phyloP scores from a whole-genome alignment of 2,888 invertebrate genomes.

The Microdon myrmicae region DNA sequence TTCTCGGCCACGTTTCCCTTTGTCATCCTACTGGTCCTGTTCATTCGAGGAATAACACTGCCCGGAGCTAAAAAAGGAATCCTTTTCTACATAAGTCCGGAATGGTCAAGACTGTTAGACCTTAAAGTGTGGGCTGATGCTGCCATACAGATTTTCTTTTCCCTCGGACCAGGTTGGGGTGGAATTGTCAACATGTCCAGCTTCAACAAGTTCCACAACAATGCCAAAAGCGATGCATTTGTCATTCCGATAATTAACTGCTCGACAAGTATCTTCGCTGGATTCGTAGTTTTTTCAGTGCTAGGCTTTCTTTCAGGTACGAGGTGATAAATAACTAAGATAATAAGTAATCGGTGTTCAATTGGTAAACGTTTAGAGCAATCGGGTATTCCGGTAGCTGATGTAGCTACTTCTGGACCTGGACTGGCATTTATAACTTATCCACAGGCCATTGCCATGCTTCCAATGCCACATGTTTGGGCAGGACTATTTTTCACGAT shows the following conservation, averaged over 20 bases:
- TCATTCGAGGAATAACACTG: slow-evolving; percentile 81
- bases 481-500: slow-evolving; percentile 81
- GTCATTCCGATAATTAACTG: slow-evolving; percentile 78
- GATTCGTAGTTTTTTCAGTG: slow-evolving; percentile 83
- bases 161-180: slow-evolving; percentile 89
- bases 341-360: no score
- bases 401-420: slow-evolving; percentile 83
- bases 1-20: slow-evolving; percentile 89
- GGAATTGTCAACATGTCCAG: slow-evolving; percentile 87
- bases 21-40: slow-evolving; percentile 76
- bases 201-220: slow-evolving; percentile 81
- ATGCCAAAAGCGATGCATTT: slow-evolving; percentile 74
- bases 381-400: slow-evolving; percentile 77
- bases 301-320: slow-evolving; percentile 76
- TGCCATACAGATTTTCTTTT: slow-evolving; percentile 91
- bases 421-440: slow-evolving; percentile 83
- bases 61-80: slow-evolving; percentile 83
- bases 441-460: slow-evolving; percentile 79
- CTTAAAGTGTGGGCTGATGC: slow-evolving; percentile 92
- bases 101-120: slow-evolving; percentile 80
- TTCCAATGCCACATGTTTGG: slow-evolving; percentile 82
- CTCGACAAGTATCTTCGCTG: slow-evolving; percentile 81
- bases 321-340: not conserved
- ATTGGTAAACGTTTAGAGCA: slow-evolving; percentile 63
- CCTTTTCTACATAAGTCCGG: slow-evolving; percentile 79